These are phyloP conservation scores for Melipona quadrifasciata DNA, from an alignment of 1,140 invertebrate species.

Conservation along the genomic window DNA sequence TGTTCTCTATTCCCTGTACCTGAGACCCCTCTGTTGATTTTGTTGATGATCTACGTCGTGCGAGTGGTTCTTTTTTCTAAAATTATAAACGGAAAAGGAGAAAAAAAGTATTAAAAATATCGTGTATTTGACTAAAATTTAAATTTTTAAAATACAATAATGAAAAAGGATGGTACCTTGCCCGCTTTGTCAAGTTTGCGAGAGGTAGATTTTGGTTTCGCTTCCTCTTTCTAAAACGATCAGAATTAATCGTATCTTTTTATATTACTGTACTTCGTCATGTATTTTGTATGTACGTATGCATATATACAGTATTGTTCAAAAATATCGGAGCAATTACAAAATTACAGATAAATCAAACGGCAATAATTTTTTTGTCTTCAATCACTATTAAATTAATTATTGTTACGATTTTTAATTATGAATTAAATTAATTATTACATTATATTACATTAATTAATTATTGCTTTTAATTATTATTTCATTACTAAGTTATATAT, in stretches of 20 bases:
- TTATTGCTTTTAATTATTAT: no score
- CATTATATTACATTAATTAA: no score
- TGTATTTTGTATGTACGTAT: not conserved
- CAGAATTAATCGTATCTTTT: conserved; percentile 3
- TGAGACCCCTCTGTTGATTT: conserved; percentile 48
- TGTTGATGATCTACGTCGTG: conserved; percentile 52
- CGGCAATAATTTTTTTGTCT: not conserved
- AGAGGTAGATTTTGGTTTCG: conserved; percentile 46
- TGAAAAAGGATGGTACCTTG: conserved; percentile 45
- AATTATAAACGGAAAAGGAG: conserved; percentile 31
- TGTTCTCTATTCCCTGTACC: conserved; percentile 52
- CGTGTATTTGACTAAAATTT: no score
- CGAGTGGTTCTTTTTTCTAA: conserved; percentile 48
- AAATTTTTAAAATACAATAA: not conserved
- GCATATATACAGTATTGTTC: not conserved
- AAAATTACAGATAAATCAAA: not conserved
- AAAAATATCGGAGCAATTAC: not conserved
- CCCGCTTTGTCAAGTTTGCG: conserved; percentile 46
- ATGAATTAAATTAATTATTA: no score
- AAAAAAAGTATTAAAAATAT: not conserved
- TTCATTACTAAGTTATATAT: no score
- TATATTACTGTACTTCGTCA: not conserved
- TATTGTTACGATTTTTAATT: no score
- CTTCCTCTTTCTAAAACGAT: conserved; percentile 54
- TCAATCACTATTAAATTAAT: not conserved